Evolutionary conservation across 2,797 vertebrate genomes (phyloP), one percentile per base, ranked within the genome.

Genomic region (Argya squamiceps): DNA sequence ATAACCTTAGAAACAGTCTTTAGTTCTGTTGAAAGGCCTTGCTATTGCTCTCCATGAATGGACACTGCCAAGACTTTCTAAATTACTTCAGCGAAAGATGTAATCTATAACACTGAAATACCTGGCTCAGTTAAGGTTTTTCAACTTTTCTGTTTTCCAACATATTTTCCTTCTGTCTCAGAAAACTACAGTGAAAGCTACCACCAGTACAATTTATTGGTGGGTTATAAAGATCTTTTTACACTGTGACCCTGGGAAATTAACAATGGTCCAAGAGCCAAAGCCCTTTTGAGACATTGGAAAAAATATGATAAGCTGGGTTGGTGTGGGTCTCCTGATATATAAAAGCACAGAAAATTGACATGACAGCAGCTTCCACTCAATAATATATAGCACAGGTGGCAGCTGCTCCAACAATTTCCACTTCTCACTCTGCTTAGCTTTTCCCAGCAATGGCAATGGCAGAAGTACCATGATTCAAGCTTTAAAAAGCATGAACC

Each of bases 321-420:
- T 73, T 89, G 56, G 4, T 60, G 15, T 69, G 24, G 17, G 13
- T 74, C 43, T 90, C 18, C n/a, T 67, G 52, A 34, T 52, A 78
- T 53, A 50, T 4, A 50, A 76, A 68, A 87, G 6, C 34, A 87
- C 32, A 83, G 58, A 70, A 93, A 82, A 58, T 65, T 53, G 43
- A 36, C n/a, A 15, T 63, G 78, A 53, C 43, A 69, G 26, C 59
- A 95, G 47, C 41, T 85, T 91, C 59, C 0, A 0, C 47, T 84
- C 58, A 76, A 22, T 95, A 81, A 63, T 29, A 44, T 39, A 56
- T 36, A 89, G 70, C 64, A 65, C 77, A 90, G 74, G 77, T 91
- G 82, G 68, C 90, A 96, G 87, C 71, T 96, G 71, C 84, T 96
- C 47, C 63, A 65, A 59, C 43, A 81, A 49, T 93, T 95, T 95